Conservation (phyloP, 2,113 vertebrate genomes). For the Pteruthius melanotis region DNA sequence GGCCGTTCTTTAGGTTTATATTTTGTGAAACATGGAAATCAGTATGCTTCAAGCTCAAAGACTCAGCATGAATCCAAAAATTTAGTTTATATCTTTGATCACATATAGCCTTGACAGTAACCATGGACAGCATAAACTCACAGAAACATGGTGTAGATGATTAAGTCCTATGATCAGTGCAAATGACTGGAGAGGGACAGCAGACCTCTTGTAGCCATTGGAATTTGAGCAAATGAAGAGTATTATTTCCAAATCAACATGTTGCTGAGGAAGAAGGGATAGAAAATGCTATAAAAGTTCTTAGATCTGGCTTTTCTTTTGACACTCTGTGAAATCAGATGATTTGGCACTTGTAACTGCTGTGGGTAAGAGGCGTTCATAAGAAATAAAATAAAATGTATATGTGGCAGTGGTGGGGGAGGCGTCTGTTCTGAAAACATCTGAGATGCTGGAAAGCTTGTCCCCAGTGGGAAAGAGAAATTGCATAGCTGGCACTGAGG, state of each 20-base stretch:
- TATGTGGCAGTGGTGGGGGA: constrained; percentile 37
- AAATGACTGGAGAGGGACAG: neutral
- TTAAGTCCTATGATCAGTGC: fast-evolving
- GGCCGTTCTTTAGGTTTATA: neutral
- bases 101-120: neutral
- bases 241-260: neutral
- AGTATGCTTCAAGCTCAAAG: neutral
- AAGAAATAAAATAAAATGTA: constrained; percentile 50
- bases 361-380: constrained; percentile 48
- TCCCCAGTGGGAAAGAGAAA: constrained; percentile 44
- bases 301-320: constrained; percentile 39
- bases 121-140: neutral
- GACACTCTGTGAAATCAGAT: constrained; percentile 33
- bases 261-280: neutral
- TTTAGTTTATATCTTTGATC: neutral
- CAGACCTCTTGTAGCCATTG: neutral
- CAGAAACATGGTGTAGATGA: neutral
- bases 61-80: neutral
- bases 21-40: neutral
- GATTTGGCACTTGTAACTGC: constrained; percentile 32
- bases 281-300: constrained; percentile 4
- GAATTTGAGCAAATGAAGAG: neutral
- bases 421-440: constrained; percentile 42
- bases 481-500: constrained; percentile 1
- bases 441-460: constrained; percentile 43